phyloP scores from a whole-genome alignment of 2,888 invertebrate genomes.

The Schizotus pectinicornis region DNA sequence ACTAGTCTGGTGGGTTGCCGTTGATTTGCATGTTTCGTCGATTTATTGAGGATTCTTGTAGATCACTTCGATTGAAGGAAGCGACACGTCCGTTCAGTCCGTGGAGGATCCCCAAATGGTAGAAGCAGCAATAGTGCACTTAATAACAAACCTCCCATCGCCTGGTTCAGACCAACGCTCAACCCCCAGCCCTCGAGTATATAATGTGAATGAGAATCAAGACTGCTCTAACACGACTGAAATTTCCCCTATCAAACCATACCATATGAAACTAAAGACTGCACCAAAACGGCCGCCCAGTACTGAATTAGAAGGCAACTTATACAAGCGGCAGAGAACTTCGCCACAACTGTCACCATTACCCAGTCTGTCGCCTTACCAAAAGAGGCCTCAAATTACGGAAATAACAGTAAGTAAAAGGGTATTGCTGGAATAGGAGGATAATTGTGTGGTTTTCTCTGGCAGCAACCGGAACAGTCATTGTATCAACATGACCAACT shows the following conservation, averaged over 20 bases:
- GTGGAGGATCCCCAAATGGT: slow-evolving; percentile 75
- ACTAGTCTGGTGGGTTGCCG: slow-evolving; percentile 23
- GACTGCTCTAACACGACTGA: slow-evolving; percentile 48
- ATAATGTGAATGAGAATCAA: slow-evolving; percentile 46
- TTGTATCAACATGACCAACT: slow-evolving; percentile 29
- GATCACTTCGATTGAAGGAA: slow-evolving; percentile 10
- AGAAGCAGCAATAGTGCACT: slow-evolving; percentile 74
- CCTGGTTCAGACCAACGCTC: slow-evolving; percentile 47
- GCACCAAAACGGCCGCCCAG: slow-evolving; percentile 46
- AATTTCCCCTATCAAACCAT: slow-evolving; percentile 37
- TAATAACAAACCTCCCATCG: slow-evolving; percentile 65
- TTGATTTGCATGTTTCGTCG: neutral
- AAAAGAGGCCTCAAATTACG: slow-evolving; percentile 25
- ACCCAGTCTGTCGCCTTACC: slow-evolving; percentile 31
- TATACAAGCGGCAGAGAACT: slow-evolving; percentile 45
- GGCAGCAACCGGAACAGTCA: slow-evolving; percentile 33
- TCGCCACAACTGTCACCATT: slow-evolving; percentile 34
- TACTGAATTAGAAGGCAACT: slow-evolving; percentile 41
- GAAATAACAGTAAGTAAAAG: slow-evolving; percentile 30
- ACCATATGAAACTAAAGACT: slow-evolving; percentile 44
- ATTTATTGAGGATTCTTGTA: slow-evolving; percentile 4
- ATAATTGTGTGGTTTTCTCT: slow-evolving; percentile 17
- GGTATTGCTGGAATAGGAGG: no score
- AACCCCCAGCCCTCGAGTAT: slow-evolving; percentile 37
- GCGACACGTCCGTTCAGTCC: slow-evolving; percentile 52